phyloP scores from a whole-genome alignment of 2,797 vertebrate species.

The Varecia variegata region DNA sequence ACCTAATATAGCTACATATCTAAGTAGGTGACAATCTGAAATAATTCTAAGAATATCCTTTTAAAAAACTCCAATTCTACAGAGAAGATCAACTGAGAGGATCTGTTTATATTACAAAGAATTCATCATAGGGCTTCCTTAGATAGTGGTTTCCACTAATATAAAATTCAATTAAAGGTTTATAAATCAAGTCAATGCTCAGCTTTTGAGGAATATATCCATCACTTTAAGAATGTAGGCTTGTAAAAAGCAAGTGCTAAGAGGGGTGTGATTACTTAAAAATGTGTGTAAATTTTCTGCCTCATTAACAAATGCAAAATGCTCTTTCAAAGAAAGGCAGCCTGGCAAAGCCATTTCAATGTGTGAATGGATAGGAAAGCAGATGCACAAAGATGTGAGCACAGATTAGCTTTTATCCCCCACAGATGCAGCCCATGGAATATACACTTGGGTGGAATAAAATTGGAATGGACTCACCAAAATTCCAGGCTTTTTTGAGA shows the following conservation, averaged over 20 bases:
- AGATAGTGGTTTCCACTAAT: not conserved
- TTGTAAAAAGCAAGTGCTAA: not conserved
- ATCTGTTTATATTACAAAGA: not conserved
- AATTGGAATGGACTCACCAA: not conserved
- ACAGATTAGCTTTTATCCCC: not conserved
- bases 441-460: not conserved
- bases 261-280: slow-evolving; percentile 27
- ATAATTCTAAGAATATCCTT: slow-evolving; percentile 17
- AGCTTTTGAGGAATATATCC: slow-evolving; percentile 48
- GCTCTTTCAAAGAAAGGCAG: slow-evolving; percentile 27
- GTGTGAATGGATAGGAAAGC: not conserved
- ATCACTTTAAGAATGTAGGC: not conserved
- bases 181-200: not conserved
- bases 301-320: slow-evolving; percentile 44
- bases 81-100: not conserved
- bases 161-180: not conserved
- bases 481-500: not conserved
- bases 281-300: slow-evolving; percentile 27
- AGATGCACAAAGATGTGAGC: not conserved
- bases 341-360: not conserved
- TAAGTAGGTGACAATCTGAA: slow-evolving; percentile 2
- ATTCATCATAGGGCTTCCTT: not conserved
- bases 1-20: not conserved
- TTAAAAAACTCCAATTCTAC: not conserved
- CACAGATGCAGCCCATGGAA: not conserved